phyloP scores from a whole-genome alignment of 2,113 vertebrate genomes.

The Alexandromys fortis region DNA sequence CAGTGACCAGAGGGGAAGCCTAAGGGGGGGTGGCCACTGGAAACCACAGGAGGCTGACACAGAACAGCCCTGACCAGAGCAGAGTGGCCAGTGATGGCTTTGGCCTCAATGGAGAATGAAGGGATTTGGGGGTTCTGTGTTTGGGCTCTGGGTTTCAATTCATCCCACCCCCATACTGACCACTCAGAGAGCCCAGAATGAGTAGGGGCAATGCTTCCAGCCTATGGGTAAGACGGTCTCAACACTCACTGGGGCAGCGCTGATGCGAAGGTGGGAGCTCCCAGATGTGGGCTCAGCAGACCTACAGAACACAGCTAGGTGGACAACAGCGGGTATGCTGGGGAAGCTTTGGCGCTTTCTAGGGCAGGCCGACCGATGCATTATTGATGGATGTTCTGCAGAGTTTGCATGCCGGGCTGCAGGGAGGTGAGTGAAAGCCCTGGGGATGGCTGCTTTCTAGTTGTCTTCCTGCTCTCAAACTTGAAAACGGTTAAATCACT shows the following conservation, averaged over 20 bases:
- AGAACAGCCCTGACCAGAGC: too few species aligned
- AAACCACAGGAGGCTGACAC: rapidly evolving
- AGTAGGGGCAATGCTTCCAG: rapidly evolving
- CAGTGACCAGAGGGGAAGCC: too few species aligned
- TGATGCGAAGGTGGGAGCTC: neutral
- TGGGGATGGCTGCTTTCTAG: neutral
- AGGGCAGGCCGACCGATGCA: neutral
- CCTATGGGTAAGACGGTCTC: neutral
- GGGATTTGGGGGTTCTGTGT: neutral
- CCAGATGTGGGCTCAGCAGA: neutral
- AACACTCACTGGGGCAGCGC: rapidly evolving
- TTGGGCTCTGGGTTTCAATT: neutral
- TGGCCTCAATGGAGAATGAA: neutral
- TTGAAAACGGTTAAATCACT: neutral
- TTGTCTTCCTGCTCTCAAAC: neutral
- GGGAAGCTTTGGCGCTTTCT: slow-evolving; percentile 41
- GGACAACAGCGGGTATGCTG: rapidly evolving
- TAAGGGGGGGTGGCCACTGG: neutral
- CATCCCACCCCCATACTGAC: neutral
- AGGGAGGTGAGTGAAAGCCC: neutral
- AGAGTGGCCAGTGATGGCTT: neutral
- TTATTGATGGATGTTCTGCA: slow-evolving; percentile 38
- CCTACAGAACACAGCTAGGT: neutral
- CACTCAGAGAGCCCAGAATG: rapidly evolving
- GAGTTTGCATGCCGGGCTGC: neutral